Evolutionary conservation across 2,113 vertebrate genomes (phyloP).

Genomic region (Antechinus flavipes): DNA sequence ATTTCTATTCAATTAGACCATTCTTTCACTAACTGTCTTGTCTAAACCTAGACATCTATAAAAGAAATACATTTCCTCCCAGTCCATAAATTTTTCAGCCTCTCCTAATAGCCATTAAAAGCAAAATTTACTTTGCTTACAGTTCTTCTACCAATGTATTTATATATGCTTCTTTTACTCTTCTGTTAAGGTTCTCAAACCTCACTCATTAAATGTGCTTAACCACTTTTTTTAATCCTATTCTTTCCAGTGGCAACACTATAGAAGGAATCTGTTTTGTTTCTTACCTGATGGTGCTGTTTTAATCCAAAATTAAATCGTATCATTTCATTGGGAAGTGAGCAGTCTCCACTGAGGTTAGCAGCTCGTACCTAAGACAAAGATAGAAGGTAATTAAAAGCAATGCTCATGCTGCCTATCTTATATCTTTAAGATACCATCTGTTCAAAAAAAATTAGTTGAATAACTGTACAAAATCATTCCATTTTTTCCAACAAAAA

Average conservation of each 20-base stretch:
- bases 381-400: constrained; percentile 58
- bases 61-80: not conserved
- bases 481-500: constrained; percentile 35
- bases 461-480: constrained; percentile 22
- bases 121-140: not conserved
- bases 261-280: not conserved
- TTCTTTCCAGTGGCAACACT: constrained; percentile 37
- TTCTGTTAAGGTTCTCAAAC: not conserved
- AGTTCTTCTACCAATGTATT: not conserved
- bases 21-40: not conserved
- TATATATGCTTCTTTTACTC: not conserved
- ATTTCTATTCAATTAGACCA: not conserved
- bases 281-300: constrained; percentile 94
- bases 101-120: not conserved
- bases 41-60: not conserved
- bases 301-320: constrained; percentile 95
- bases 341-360: constrained; percentile 97
- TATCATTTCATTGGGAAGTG: constrained; percentile 90
- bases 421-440: not conserved
- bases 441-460: constrained; percentile 3
- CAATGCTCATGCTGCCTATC: not conserved
- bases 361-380: constrained; percentile 93
- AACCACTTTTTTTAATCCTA: constrained; percentile 36
- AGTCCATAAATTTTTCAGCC: not conserved
- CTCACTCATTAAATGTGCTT: constrained; percentile 33